Percentiles rank a stretch among this genome's conserved stretches.
phyloP scores from a whole-genome alignment of 2,888 invertebrate genomes.

The Geophilus truncorum region DNA sequence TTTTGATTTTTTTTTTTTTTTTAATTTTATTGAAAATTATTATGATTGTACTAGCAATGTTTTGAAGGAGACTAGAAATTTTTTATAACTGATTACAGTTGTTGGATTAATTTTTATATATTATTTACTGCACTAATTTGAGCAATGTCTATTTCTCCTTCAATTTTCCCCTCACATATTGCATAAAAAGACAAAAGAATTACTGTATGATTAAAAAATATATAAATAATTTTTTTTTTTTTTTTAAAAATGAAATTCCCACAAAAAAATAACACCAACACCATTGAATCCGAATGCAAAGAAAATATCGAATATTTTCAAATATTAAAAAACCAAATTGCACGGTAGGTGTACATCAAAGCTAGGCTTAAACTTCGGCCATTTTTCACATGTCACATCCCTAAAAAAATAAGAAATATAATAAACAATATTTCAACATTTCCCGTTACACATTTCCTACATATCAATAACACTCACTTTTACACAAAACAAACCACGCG shows the following conservation, averaged over 20 bases:
- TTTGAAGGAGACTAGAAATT: not conserved
- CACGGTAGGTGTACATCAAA: not conserved
- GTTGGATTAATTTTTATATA: not conserved
- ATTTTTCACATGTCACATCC: not conserved
- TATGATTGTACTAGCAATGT: constrained; percentile 9
- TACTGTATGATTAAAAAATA: too few species aligned
- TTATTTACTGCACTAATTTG: not conserved
- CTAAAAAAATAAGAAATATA: not conserved
- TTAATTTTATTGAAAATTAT: not conserved
- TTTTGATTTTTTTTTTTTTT: not conserved
- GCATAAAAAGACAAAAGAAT: not conserved
- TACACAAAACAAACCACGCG: not conserved
- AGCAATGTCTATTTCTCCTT: not conserved
- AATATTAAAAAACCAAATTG: not conserved
- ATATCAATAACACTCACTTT: not conserved
- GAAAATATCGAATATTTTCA: not conserved
- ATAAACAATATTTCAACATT: not conserved
- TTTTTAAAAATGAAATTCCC: too few species aligned
- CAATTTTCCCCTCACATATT: not conserved
- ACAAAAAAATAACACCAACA: not conserved
- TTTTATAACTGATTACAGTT: not conserved
- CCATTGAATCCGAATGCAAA: not conserved
- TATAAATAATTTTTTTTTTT: too few species aligned
- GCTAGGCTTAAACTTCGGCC: not conserved
- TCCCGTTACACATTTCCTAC: not conserved